Conservation (phyloP, 2,888 invertebrate species). For the Ptychoptera contaminata region DNA sequence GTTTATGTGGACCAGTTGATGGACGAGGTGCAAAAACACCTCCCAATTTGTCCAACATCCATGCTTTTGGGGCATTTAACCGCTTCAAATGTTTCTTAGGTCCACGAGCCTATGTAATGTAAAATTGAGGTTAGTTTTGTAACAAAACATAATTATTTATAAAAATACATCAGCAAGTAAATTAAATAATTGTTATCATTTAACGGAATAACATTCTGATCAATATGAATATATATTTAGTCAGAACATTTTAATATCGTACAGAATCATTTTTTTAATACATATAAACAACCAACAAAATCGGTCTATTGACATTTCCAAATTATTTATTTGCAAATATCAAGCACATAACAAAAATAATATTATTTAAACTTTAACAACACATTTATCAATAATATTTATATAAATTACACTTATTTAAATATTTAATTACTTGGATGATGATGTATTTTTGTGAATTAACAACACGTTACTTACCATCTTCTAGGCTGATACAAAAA, state of each 20-base stretch:
- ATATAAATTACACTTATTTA: background rate
- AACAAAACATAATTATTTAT: background rate
- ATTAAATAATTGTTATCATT: background rate
- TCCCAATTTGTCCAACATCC: conserved; percentile 99
- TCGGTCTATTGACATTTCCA: background rate
- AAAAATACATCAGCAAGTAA: background rate
- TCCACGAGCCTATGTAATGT: conserved; percentile 67
- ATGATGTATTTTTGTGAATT: conserved; percentile 16
- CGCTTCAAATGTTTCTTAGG: conserved; percentile 99
- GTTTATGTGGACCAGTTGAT: conserved; percentile 93
- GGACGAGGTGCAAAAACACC: conserved; percentile 97
- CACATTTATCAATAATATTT: background rate
- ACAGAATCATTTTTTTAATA: no score
- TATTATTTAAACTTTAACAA: background rate
- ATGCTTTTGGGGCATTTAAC: conserved; percentile 96
- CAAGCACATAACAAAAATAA: background rate
- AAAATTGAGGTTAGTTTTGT: conserved; percentile 1
- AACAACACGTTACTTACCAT: conserved; percentile 27
- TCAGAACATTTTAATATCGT: no score
- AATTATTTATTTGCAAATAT: background rate
- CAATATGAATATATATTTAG: no score
- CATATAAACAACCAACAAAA: background rate
- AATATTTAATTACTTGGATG: conserved; percentile 14
- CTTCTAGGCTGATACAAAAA: conserved; percentile 28
- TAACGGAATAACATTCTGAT: no score